Base-by-base conservation (phyloP, 2,888 invertebrate species). In the Isoperla grammatica region DNA sequence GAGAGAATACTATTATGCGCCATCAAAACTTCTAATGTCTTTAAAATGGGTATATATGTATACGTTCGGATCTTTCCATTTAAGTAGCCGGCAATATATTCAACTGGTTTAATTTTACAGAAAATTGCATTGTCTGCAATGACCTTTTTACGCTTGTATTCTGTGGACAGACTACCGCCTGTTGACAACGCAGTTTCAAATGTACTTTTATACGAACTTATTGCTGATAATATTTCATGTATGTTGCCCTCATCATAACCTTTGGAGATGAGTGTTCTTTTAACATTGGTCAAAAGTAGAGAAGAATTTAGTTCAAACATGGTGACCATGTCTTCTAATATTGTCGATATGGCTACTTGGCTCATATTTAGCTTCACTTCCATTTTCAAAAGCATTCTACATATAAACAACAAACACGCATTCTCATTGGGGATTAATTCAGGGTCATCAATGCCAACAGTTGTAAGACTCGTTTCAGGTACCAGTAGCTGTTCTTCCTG, bases 31-130 rank as follows among this genome's bases (percentile, higher is more conserved):
- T 15, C 9, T n/a, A 15, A 17, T 17, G 45, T 45, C 45, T 45
- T 19, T 8, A 45, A 45, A 15, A 45, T 45, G 9, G 45, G 45
- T 45, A 45, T 45, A 17, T 45, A 45, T 11, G 45, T 45, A 45
- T 15, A 45, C 9, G 15, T 17, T 15, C 45, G 45, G 12, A 13
- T 15, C 15, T 45, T 15, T 13, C 45, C 45, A 45, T 45, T 17
- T 19, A 15, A 17, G 17, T 9, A 15, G 13, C 45, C 45, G 15
- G 45, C 45, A 45, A 15, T n/a, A 17, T 45, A 45, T 45, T 45
- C 45, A 9, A 45, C 45, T 11, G 45, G 15, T 17, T 45, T 19
- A 15, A 45, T 17, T 45, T 45, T 45, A 19, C 15, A 45, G 19
- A 45, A 45, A 17, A 17, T 19, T 4, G 45, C 9, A 45, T 19